Percentiles rank a stretch among this genome's conserved stretches.
These are phyloP conservation scores for Eulacestoma nigropectus DNA, from an alignment of 2,113 vertebrate species.

Conservation along the genomic window DNA sequence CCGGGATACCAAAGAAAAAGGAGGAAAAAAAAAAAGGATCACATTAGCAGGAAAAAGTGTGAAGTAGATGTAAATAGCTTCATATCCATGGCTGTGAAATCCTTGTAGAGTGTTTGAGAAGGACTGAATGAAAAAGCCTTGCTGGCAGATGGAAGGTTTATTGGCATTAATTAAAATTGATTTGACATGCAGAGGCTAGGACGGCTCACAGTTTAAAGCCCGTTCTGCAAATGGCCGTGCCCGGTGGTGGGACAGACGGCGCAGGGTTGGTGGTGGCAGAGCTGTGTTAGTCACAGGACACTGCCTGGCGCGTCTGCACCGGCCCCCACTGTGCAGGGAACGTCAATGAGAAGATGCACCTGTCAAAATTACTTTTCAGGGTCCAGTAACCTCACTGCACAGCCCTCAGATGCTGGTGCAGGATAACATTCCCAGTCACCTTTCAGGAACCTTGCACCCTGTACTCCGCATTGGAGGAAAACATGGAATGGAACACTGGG, in stretches of 20 bases:
- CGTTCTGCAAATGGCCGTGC: conserved; percentile 43
- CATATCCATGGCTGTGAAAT: neutral
- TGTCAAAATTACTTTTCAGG: conserved; percentile 74
- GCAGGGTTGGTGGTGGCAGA: conserved; percentile 54
- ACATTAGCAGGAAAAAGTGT: neutral
- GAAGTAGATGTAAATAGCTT: neutral
- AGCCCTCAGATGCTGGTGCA: conserved; percentile 13
- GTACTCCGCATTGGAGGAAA: neutral
- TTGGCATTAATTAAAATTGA: conserved; percentile 73
- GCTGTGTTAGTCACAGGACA: conserved; percentile 69
- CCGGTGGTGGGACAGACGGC: conserved; percentile 61
- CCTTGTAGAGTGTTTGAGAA: neutral
- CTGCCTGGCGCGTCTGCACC: conserved; percentile 53
- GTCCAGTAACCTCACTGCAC: conserved; percentile 40
- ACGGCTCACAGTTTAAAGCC: conserved; percentile 23
- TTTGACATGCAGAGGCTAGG: conserved; percentile 51
- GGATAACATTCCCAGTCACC: neutral
- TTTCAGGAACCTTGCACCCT: conserved; percentile 20
- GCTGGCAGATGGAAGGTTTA: conserved; percentile 65
- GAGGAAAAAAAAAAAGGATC: neutral
- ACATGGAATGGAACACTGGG: neutral
- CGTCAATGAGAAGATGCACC: conserved; percentile 72
- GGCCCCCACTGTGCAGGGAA: conserved; percentile 36
- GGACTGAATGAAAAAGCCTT: conserved; percentile 15
- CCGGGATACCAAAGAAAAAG: neutral